These are phyloP conservation scores for Pseudanteris insignis DNA, from an alignment of 2,888 invertebrate species.

Conservation along the genomic window DNA sequence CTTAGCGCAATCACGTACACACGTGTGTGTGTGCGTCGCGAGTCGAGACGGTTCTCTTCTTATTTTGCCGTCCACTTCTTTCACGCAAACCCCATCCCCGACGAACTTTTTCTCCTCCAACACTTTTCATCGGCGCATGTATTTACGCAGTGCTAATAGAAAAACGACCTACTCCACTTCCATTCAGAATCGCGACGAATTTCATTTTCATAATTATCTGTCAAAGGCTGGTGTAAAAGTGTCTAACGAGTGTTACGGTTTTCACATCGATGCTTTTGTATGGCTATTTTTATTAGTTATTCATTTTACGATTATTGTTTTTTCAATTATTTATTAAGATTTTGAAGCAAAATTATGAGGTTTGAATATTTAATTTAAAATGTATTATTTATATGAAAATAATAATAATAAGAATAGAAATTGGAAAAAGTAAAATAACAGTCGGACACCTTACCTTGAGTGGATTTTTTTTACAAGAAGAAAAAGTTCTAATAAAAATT, in stretches of 20 bases:
- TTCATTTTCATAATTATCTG: constrained; percentile 35
- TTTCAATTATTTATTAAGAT: too few relatives aligned
- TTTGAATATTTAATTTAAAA: too few relatives aligned
- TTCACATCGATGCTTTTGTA: too few relatives aligned
- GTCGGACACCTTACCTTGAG: too few relatives aligned
- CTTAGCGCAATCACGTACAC: constrained; percentile 1
- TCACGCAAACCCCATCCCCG: not conserved
- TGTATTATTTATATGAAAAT: too few relatives aligned
- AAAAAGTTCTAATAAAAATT: too few relatives aligned
- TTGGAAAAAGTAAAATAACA: too few relatives aligned
- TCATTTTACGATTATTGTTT: too few relatives aligned
- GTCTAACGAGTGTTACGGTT: not conserved
- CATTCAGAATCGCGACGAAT: constrained; percentile 22
- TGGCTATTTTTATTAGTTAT: too few relatives aligned
- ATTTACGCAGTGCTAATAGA: constrained; percentile 35
- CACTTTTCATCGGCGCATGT: constrained; percentile 28
- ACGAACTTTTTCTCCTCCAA: constrained; percentile 2
- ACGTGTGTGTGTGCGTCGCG: constrained; percentile 4
- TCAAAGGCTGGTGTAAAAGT: constrained; percentile 20
- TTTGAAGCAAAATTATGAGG: too few relatives aligned
- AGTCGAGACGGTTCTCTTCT: constrained; percentile 22
- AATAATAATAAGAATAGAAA: too few relatives aligned
- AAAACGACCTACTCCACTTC: constrained; percentile 41
- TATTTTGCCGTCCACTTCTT: constrained; percentile 5
- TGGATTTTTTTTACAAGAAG: too few relatives aligned